A percentile compares a stretch with the other conserved stretches of the same genome.
Conservation (phyloP, 2,797 vertebrate genomes). For the Columba guinea region DNA sequence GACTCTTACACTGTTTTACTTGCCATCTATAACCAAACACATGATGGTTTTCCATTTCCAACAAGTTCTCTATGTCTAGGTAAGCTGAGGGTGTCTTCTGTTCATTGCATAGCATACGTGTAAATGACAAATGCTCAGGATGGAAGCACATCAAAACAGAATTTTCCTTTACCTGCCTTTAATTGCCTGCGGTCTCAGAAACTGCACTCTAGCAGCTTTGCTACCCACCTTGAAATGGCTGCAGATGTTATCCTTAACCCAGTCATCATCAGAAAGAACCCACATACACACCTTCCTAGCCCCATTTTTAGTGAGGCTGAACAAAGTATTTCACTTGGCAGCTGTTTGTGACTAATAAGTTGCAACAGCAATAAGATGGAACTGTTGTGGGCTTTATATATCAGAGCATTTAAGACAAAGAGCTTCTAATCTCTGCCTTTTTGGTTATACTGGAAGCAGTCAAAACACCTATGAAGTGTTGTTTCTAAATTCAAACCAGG, state of each 20-base stretch:
- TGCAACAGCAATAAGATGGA: neutral
- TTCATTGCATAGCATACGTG: fast-evolving
- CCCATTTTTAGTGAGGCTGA: neutral
- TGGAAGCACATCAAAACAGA: neutral
- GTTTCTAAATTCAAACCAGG: neutral
- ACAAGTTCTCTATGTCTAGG: neutral
- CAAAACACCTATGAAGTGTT: neutral
- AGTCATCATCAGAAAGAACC: neutral
- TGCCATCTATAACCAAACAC: neutral
- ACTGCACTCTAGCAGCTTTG: neutral
- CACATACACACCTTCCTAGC: neutral
- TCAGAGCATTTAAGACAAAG: neutral
- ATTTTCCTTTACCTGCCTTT: neutral
- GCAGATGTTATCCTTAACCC: neutral
- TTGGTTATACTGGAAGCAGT: neutral
- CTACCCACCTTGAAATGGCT: neutral
- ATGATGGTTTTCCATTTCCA: neutral
- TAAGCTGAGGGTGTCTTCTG: neutral
- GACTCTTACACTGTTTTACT: neutral
- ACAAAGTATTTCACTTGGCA: neutral
- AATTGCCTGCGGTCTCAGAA: neutral
- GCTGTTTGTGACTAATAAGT: neutral
- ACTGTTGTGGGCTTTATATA: neutral
- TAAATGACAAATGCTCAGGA: neutral
- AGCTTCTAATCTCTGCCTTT: neutral